Evolutionary conservation across 2,113 vertebrate species (phyloP).

Genomic region (Axis porcinus): DNA sequence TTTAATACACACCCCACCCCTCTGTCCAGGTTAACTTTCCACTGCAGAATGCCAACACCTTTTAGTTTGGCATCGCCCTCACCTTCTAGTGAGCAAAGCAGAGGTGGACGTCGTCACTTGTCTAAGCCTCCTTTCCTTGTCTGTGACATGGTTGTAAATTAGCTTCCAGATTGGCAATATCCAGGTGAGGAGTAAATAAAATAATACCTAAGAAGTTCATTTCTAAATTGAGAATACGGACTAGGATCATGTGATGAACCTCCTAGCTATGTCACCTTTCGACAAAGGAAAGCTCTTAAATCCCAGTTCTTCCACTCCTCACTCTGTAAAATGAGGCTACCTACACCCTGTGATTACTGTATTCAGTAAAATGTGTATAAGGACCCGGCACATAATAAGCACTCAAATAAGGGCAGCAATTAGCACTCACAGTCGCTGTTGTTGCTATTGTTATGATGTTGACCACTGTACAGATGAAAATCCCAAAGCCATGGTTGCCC

Average conservation of each 20-base stretch:
- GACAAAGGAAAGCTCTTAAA: neutral
- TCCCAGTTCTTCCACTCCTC: neutral
- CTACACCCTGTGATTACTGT: neutral
- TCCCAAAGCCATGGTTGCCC: neutral
- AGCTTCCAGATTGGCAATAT: neutral
- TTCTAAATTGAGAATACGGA: neutral
- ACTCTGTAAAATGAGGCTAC: neutral
- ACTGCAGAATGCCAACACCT: neutral
- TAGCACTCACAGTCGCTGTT: neutral
- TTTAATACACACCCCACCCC: rapidly evolving
- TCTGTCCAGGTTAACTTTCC: neutral
- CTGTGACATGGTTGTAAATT: neutral
- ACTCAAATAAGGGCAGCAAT: neutral
- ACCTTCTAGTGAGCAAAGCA: neutral
- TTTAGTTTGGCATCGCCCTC: neutral
- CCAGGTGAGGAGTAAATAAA: neutral
- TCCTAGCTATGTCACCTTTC: neutral
- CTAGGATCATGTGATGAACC: neutral
- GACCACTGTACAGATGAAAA: neutral
- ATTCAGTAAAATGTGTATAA: neutral
- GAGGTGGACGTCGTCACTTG: rapidly evolving
- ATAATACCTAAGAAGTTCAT: neutral
- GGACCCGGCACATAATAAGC: neutral
- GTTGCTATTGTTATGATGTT: neutral
- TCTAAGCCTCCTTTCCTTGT: neutral